These are phyloP conservation scores for Temnothorax curvispinosus DNA, from an alignment of 1,140 invertebrate species.

Conservation along the genomic window DNA sequence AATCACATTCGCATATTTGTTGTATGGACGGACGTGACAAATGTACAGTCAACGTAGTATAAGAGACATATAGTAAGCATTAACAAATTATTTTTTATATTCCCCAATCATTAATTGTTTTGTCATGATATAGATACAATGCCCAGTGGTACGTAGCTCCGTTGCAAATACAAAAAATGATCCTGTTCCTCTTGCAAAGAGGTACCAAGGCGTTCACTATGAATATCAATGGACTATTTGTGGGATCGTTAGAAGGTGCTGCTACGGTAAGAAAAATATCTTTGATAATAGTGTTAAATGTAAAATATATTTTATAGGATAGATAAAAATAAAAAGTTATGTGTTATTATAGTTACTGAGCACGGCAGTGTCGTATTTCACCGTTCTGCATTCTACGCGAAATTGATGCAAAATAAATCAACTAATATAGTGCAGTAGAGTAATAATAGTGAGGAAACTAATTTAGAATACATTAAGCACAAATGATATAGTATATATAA, in stretches of 20 bases:
- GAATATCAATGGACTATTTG: background rate
- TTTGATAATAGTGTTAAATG: background rate
- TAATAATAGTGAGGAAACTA: background rate
- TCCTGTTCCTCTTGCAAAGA: slow-evolving; percentile 21
- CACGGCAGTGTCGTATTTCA: background rate
- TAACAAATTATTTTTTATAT: background rate
- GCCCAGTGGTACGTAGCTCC: background rate
- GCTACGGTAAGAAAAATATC: background rate
- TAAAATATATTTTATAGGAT: background rate
- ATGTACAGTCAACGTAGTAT: background rate
- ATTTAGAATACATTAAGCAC: no score
- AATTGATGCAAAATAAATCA: background rate
- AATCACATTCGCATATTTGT: background rate
- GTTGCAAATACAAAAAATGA: slow-evolving; percentile 1
- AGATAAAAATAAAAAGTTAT: background rate
- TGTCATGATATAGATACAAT: background rate
- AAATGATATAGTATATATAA: background rate
- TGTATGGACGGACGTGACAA: background rate
- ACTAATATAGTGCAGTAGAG: background rate
- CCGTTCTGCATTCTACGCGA: background rate
- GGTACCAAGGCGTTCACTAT: background rate
- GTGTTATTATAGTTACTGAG: background rate
- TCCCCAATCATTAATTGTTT: background rate
- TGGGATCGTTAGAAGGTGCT: slow-evolving; percentile 1
- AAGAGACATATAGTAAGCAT: background rate